Conservation (phyloP, 2,888 invertebrate species). For the Macropis europaea region DNA sequence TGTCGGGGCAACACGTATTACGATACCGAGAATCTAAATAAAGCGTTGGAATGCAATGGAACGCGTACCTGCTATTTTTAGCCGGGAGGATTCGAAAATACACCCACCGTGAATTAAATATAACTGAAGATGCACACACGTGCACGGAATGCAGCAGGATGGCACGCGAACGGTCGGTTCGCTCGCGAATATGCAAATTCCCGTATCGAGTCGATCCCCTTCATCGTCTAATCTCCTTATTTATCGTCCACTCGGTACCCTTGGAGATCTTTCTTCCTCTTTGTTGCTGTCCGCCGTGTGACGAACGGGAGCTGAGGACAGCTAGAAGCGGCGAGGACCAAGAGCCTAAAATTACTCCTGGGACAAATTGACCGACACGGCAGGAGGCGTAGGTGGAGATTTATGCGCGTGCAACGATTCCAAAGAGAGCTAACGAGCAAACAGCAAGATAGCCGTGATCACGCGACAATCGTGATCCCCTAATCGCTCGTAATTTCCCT, state of each 20-base stretch:
- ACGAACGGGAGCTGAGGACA: not conserved
- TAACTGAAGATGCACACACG: slow-evolving; percentile 61
- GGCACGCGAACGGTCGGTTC: slow-evolving; percentile 50
- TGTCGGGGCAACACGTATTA: slow-evolving; percentile 38
- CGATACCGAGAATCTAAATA: slow-evolving; percentile 59
- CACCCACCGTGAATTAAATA: slow-evolving; percentile 66
- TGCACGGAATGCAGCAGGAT: slow-evolving; percentile 54
- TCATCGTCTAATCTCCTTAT: slow-evolving; percentile 4
- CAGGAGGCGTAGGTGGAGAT: slow-evolving; percentile 8
- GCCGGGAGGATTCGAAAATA: slow-evolving; percentile 64
- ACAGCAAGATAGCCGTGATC: slow-evolving; percentile 13
- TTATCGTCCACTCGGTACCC: slow-evolving; percentile 13
- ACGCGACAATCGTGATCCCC: slow-evolving; percentile 3
- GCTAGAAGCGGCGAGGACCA: not conserved
- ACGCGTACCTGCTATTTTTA: slow-evolving; percentile 68
- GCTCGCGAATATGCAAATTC: slow-evolving; percentile 47
- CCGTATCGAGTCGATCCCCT: slow-evolving; percentile 11
- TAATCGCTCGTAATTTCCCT: slow-evolving; percentile 39
- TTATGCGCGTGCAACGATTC: slow-evolving; percentile 13
- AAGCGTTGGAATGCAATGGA: slow-evolving; percentile 67
- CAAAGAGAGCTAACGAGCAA: slow-evolving; percentile 22
- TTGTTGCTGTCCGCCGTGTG: not conserved
- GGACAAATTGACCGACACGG: slow-evolving; percentile 21
- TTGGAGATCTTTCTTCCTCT: not conserved
- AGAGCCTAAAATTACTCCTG: slow-evolving; percentile 10